These are phyloP conservation scores for Petrocephalus zakoni DNA, from an alignment of 2,113 vertebrate species.

Conservation along the genomic window DNA sequence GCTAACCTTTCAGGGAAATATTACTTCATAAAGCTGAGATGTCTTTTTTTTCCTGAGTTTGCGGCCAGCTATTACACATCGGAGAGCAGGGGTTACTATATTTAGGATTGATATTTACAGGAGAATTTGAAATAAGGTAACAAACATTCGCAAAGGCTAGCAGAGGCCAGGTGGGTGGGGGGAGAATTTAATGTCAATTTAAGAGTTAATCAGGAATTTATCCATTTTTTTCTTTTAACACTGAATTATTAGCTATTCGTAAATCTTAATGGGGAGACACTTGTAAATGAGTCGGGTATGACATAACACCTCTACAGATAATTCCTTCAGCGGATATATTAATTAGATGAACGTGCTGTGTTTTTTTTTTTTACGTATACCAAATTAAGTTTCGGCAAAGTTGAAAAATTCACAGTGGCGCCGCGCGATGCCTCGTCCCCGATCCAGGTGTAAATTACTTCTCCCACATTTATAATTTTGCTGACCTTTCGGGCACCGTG, in stretches of 20 bases:
- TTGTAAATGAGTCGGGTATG: constrained; percentile 6
- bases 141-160: neutral
- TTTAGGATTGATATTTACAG: constrained; percentile 19
- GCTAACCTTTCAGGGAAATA: neutral
- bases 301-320: neutral
- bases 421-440: neutral
- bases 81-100: neutral
- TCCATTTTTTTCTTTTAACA: neutral
- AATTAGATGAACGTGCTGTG: constrained; percentile 1
- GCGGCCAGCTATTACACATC: constrained; percentile 5
- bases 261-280: neutral
- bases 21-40: constrained; percentile 17
- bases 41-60: neutral
- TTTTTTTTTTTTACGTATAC: neutral
- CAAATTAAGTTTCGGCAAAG: neutral
- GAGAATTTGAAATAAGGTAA: constrained; percentile 9
- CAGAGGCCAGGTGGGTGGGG: neutral
- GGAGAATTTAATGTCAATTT: neutral
- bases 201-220: neutral
- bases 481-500: neutral
- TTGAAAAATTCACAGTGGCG: neutral
- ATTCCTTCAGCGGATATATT: constrained; percentile 15
- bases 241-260: constrained; percentile 13
- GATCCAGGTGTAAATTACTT: constrained; percentile 20
- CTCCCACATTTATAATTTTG: constrained; percentile 7